Evolutionary conservation across 2,888 invertebrate genomes (phyloP).

Genomic region (Caenorhabditis sp.): DNA sequence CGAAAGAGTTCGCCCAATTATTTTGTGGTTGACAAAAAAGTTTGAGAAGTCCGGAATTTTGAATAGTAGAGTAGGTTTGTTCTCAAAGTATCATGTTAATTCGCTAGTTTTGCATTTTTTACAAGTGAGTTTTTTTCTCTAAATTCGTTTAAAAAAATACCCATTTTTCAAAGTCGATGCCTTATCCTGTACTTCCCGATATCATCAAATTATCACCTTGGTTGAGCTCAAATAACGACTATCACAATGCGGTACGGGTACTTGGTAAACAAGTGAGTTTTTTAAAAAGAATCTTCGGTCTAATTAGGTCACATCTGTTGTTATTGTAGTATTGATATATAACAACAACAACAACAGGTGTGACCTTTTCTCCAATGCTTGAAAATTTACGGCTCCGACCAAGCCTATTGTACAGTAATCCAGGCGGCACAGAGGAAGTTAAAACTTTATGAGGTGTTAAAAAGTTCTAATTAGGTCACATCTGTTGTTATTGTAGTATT

Average conservation of each 20-base stretch:
- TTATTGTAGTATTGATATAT: too few species aligned
- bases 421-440: too few species aligned
- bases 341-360: too few species aligned
- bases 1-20: slow-evolving; percentile 19
- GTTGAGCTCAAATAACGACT: slow-evolving; percentile 12
- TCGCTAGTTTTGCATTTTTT: slow-evolving; percentile 28
- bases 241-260: slow-evolving; percentile 17
- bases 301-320: too few species aligned
- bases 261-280: slow-evolving; percentile 12
- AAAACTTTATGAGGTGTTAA: too few species aligned
- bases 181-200: slow-evolving; percentile 29
- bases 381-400: too few species aligned
- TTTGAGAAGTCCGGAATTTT: slow-evolving; percentile 14
- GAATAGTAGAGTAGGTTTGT: background rate
- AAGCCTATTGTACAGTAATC: too few species aligned
- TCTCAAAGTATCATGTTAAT: slow-evolving; percentile 36
- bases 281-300: too few species aligned
- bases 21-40: slow-evolving; percentile 18
- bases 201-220: slow-evolving; percentile 21
- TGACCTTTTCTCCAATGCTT: too few species aligned
- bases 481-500: too few species aligned
- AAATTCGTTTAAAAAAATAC: background rate
- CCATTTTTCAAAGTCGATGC: slow-evolving; percentile 17
- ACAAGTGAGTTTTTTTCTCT: slow-evolving; percentile 7
- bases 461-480: too few species aligned